Evolutionary conservation across 2,113 vertebrate genomes (phyloP).

Genomic region (Casuarius casuarius): DNA sequence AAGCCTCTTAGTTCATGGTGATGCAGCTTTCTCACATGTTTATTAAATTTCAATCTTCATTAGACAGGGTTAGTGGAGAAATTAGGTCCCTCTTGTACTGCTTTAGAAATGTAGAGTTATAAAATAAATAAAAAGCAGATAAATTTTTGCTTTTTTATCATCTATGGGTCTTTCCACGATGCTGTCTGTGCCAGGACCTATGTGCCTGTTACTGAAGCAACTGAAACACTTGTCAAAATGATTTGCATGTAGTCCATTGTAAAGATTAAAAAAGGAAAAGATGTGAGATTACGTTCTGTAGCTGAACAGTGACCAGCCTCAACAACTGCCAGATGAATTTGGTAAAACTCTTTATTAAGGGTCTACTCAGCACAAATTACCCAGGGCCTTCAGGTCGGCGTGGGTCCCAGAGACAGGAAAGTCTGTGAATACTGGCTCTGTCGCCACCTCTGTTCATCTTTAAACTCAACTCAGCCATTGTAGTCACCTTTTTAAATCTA

Average conservation of each 20-base stretch:
- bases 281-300: background rate
- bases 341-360: background rate
- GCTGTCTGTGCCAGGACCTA: background rate
- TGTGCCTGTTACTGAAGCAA: background rate
- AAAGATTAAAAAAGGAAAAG: background rate
- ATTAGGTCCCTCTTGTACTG: slow-evolving; percentile 48
- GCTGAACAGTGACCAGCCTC: background rate
- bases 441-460: background rate
- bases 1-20: slow-evolving; percentile 60
- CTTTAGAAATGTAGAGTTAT: background rate
- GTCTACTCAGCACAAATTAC: background rate
- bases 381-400: background rate
- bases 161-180: background rate
- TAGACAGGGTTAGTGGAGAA: slow-evolving; percentile 44
- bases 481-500: background rate
- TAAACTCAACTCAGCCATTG: background rate
- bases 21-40: slow-evolving; percentile 50
- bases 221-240: background rate
- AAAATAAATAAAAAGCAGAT: slow-evolving; percentile 35
- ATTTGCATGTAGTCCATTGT: background rate
- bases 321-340: background rate
- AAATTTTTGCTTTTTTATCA: background rate
- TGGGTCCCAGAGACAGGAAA: background rate
- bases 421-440: background rate
- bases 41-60: slow-evolving; percentile 71